Evolutionary conservation across 2,888 invertebrate species (phyloP), one percentile per base, ranked within the genome.

Genomic region (Dorcus parallelipipedus): DNA sequence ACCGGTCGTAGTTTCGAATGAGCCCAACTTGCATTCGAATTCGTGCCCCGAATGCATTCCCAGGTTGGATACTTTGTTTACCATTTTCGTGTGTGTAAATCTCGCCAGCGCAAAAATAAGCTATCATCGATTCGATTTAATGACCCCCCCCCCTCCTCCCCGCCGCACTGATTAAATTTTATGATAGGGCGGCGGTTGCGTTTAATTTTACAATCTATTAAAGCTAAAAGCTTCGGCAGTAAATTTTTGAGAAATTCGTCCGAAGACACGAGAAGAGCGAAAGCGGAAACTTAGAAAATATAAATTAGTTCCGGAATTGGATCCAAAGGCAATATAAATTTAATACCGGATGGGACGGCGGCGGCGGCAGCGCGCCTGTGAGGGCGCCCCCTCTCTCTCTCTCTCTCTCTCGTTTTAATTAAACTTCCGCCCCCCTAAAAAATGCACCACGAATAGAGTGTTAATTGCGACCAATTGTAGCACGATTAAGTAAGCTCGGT

Each of bases 401-500:
- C 26, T 51, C 23, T 3, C 57, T 14, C 39, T 49, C 49, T 54
- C 14, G 48, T 40, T 56, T 56, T 56, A 56, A 53, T 59, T 51
- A 53, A 61, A 49, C 38, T 48, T 58, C 53, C 39, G 20, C 49
- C 56, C 48, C 26, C 45, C 23, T 52, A 58, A 59, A 65, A 64
- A 63, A 59, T 52, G 42, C 53, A 39, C 57, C 49, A 54, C 53
- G 60, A 59, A 59, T 55, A 49, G 63, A 63, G 62, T 64, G 64
- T 63, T 66, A 66, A 66, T 66, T 66, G 60, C 64, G 55, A 63
- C 55, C 64, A 64, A 66, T 66, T 66, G 64, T 63, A 62, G 58
- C 53, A 64, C 66, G 62, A 64, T 64, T 66, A 66, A 66, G 62
- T 55, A 62, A 62, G 57, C 56, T 58, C 53, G 64, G 49, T 60